These are phyloP conservation scores for Ectemnius cavifrons DNA, from an alignment of 2,888 invertebrate genomes.

Conservation along the genomic window DNA sequence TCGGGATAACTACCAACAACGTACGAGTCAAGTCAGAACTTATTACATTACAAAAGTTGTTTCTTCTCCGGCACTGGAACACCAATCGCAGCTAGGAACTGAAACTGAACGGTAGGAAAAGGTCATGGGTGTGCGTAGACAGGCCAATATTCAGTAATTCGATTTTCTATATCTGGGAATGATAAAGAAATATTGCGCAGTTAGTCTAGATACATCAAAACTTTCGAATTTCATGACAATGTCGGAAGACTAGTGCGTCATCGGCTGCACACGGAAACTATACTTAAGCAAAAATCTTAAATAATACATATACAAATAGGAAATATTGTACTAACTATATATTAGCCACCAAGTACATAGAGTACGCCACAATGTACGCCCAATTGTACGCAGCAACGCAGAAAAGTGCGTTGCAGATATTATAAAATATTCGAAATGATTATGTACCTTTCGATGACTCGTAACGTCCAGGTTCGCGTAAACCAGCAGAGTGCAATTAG, in stretches of 20 bases:
- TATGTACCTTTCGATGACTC: conserved; percentile 15
- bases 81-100: too few species aligned
- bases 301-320: conserved; percentile 50
- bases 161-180: conserved; percentile 64
- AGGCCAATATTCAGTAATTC: conserved; percentile 24
- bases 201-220: conserved; percentile 57
- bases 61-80: too few species aligned
- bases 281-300: conserved; percentile 44
- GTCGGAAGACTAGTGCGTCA: conserved; percentile 31
- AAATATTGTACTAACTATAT: conserved; percentile 57
- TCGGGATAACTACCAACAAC: too few species aligned
- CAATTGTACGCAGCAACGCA: conserved; percentile 41
- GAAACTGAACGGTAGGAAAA: too few species aligned
- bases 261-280: conserved; percentile 41
- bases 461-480: conserved; percentile 34
- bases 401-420: conserved; percentile 30
- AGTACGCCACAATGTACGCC: conserved; percentile 43
- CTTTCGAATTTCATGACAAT: conserved; percentile 48
- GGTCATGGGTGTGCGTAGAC: too few species aligned
- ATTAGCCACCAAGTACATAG: conserved; percentile 42
- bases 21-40: too few species aligned
- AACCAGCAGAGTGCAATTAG: conserved; percentile 31
- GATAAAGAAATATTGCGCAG: conserved; percentile 57
- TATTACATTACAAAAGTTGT: too few species aligned
- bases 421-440: conserved; percentile 17